Evolutionary conservation across 2,797 vertebrate species (phyloP), one percentile per base, ranked within the genome.

Genomic region (Chiloscyllium punctatum): DNA sequence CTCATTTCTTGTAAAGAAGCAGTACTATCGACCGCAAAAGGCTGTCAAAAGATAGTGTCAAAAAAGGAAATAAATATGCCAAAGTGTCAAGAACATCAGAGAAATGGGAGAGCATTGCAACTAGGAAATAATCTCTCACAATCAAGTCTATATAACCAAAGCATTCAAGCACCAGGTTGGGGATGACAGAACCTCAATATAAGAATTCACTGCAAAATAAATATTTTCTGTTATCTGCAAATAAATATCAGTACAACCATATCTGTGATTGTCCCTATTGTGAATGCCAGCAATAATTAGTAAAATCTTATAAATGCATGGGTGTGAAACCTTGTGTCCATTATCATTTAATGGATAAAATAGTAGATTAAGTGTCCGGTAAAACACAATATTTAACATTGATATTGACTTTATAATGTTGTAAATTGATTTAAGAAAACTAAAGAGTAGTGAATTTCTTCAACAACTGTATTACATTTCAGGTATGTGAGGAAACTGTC

Each of bases 31-130:
- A 88, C 51, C 15, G 33, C 88, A 66, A 91, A 42, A 37, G 62
- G 66, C n/a, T 92, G 90, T 92, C 62, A 92, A 68, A 92, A 92
- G 90, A 92, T 37, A 37, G 90, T 92, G 62, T 92, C n/a, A 92
- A 92, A 68, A 69, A 42, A n/a, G 37, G 37, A 25, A 68, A 92
- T 23, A 25, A 68, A 92, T 68, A 51, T n/a, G 30, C n/a, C 62
- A 92, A 92, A 66, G 53, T 91, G 88, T 30, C 53, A 25, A 62
- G 53, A 62, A n/a, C 53, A 91, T 91, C 33, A 62, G 88, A 91
- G 88, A 91, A 57, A 91, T 30, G 42, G 51, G 79, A 48, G 79
- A 84, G 48, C 79, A 84, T 48, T 48, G 37, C 79, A 84, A 84
- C 90, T 42, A 42, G 62, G 5, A 37, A 68, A 92, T 68, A 91